Base-by-base conservation (phyloP, 1,140 invertebrate species). In the Papilio xuthus region DNA sequence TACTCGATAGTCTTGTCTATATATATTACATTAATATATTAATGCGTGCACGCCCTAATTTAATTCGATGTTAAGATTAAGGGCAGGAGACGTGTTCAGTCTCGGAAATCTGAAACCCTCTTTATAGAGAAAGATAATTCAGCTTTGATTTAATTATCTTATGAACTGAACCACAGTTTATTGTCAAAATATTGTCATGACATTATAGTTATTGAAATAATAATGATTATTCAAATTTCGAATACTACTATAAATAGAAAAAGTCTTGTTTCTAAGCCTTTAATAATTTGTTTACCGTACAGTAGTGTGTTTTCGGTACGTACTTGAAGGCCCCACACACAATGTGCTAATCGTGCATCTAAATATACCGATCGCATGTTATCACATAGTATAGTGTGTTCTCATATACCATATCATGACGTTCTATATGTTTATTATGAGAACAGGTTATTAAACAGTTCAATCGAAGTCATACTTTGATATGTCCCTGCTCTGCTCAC, bases 1-100 rank as follows among this genome's bases (percentile, higher is more conserved):
- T 42, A 81, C 77, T 63, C 32, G 75, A 75, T 79, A 63, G 74
- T 69, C 63, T 63, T 56, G 72, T 78, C 72, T 75, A 42, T 23
- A 44, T 20, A 47, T 20, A 73, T 73, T 71, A 47, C 41, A 73
- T 73, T 71, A 73, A 73, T 42, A 73, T 50, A 73, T 47, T 73
- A 73, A 73, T 47, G 42, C 50, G 71, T 13, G 15, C 42, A 47
- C 23, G 71, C 20, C 41, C 20, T 73, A 73, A 73, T 73, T 73
- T 73, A 73, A 73, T 73, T 23, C 71, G 20, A 73, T 10, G 42
- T 73, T 44, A 42, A 73, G 71, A 73, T 73, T 70, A 73, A 73
- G 71, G 41, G 12, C 12, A 23, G 12, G 69, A 32, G 69, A 26
- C 37, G 41, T 73, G 20, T 23, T 73, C n/a, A 20, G 32, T 20